Percentiles rank a stretch among this genome's conserved stretches.
phyloP scores from a whole-genome alignment of 2,888 invertebrate genomes.

The Osedax frankpressi region DNA sequence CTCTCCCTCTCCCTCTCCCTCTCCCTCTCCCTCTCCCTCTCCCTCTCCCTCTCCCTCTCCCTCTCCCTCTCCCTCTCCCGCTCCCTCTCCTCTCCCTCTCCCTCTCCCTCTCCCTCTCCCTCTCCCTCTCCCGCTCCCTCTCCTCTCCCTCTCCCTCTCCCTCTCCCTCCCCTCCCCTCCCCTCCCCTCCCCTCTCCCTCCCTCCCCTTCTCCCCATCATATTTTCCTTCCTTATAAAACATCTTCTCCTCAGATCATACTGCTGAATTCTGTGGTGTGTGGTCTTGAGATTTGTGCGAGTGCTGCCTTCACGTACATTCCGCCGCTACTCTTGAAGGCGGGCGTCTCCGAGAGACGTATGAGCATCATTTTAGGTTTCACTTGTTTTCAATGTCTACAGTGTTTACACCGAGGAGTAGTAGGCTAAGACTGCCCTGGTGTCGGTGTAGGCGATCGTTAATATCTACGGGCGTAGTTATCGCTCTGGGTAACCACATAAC shows the following conservation, averaged over 20 bases:
- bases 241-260: slow-evolving; percentile 31
- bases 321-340: slow-evolving; percentile 48
- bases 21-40: background rate
- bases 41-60: background rate
- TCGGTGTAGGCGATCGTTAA: no score
- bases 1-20: background rate
- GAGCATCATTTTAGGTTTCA: slow-evolving; percentile 43
- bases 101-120: background rate
- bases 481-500: no score
- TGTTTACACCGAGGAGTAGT: no score
- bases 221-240: background rate
- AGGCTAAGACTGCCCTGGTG: no score
- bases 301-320: slow-evolving; percentile 49
- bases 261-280: slow-evolving; percentile 47
- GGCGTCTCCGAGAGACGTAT: slow-evolving; percentile 47
- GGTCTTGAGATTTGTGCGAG: slow-evolving; percentile 49
- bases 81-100: background rate
- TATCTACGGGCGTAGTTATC: no score
- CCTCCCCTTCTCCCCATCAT: background rate
- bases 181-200: background rate
- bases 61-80: background rate
- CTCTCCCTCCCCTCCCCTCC: background rate
- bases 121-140: background rate
- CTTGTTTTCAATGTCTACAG: background rate
- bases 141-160: background rate